Base-by-base conservation (phyloP, 2,797 vertebrate species). In the Prionace glauca region DNA sequence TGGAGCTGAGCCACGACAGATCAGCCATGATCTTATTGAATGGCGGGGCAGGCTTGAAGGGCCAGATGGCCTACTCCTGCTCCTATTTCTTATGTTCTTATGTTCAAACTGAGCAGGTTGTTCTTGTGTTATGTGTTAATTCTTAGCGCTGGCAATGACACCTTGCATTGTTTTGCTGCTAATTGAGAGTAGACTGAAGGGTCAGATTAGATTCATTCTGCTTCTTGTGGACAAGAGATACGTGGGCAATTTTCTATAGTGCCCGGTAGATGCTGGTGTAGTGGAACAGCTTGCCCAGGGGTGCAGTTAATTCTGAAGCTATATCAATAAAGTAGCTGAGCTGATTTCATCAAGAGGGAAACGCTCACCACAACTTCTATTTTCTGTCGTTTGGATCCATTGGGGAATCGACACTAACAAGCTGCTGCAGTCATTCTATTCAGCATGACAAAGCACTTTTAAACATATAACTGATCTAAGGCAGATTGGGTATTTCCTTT, bases 401-500 rank as follows among this genome's bases (percentile, higher is more conserved):
- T 41, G 18, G 79, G 79, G 18, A 20, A 84, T 20, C 41, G 36
- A 8, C 20, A 41, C 18, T 18, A 84, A 20, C 36, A 36, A 12
- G 18, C 14, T 41, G n/a, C 14, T 41, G n/a, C 16, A 84, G 20
- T 7, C 79, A 60, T 60, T 32, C 12, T 26, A 60, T 9, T 88
- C 86, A 88, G 50, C 86, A 60, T 88, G 86, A 88, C 86, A 60
- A 88, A 50, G 86, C 86, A 60, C 10, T 88, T 88, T 60, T 60
- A 56, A 87, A 56, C 29, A 87, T 9, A 16, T 16, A 90, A 62
- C 0, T 90, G 87, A 90, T 14, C 1, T 5, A 62, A 91, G 16
- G 0, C 7, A 62, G 18, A 22, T 36, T 20, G 18, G 8, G 14
- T 1, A 18, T 36, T 16, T 81, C n/a, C 14, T 1, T 1, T 36